A percentile compares a stretch with the other conserved stretches of the same genome.
Evolutionary conservation across 2,888 invertebrate species (phyloP).

Genomic region (Pseudoips prasinana): DNA sequence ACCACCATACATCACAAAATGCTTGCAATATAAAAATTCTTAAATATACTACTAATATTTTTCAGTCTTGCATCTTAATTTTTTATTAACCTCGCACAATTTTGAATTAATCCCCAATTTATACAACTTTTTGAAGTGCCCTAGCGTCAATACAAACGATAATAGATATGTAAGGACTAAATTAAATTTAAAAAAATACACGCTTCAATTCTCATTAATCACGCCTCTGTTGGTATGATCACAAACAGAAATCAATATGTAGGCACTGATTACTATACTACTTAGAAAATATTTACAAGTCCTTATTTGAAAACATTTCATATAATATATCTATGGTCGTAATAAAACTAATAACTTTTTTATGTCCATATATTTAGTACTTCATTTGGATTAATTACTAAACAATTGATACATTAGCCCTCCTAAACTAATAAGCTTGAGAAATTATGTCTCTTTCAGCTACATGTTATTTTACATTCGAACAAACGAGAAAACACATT

Average conservation of each 20-base stretch:
- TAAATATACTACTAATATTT: too few species aligned
- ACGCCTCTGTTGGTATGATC: conserved; percentile 13
- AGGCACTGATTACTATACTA: conserved; percentile 54
- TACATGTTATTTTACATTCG: too few species aligned
- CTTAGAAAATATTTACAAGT: conserved; percentile 48
- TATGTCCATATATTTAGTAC: conserved; percentile 21
- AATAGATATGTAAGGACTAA: background rate
- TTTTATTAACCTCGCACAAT: too few species aligned
- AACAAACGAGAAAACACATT: too few species aligned
- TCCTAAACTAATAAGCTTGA: too few species aligned
- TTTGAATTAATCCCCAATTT: background rate
- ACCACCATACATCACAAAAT: too few species aligned
- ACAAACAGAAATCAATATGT: conserved; percentile 26
- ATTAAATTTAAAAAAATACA: conserved; percentile 13
- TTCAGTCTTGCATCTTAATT: too few species aligned
- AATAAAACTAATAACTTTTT: conserved; percentile 31
- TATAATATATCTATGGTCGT: conserved; percentile 27
- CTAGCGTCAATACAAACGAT: background rate
- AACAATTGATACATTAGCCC: too few species aligned
- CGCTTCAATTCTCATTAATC: conserved; percentile 6
- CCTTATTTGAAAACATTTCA: conserved; percentile 31
- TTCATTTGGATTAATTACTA: conserved; percentile 22
- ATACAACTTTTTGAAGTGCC: background rate
- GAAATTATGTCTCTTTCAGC: too few species aligned
- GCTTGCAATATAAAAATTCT: too few species aligned